Conservation (phyloP, 2,888 invertebrate species). For the Elmis aenea region DNA sequence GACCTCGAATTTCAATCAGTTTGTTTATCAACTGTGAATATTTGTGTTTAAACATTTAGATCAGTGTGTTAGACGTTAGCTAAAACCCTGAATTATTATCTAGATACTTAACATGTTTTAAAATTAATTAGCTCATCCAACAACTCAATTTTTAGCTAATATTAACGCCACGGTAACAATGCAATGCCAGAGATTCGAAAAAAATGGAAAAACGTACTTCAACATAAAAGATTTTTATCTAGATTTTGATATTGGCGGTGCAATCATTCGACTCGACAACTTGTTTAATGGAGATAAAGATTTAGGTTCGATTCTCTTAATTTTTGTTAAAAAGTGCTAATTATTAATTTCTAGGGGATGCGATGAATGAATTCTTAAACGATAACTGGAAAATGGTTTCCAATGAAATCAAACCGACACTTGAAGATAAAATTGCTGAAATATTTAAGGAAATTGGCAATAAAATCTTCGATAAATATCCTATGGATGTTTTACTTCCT, state of each 20-base stretch:
- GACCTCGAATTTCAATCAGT: too few species aligned
- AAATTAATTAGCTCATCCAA: too few species aligned
- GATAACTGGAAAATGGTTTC: conserved; percentile 71
- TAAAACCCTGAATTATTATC: too few species aligned
- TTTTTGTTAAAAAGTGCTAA: conserved; percentile 6
- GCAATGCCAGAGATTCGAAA: conserved; percentile 53
- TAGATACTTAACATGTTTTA: too few species aligned
- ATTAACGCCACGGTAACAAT: conserved; percentile 61
- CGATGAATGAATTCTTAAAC: conserved; percentile 72
- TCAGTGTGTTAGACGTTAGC: too few species aligned
- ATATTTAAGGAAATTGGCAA: conserved; percentile 56
- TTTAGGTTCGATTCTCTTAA: conserved; percentile 47
- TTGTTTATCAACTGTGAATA: too few species aligned
- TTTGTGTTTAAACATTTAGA: too few species aligned
- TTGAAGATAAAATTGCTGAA: conserved; percentile 59
- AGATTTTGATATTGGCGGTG: conserved; percentile 62
- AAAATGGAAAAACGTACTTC: conserved; percentile 52
- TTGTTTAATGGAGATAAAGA: conserved; percentile 68
- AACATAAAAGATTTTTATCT: conserved; percentile 61
- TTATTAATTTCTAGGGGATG: conserved; percentile 50
- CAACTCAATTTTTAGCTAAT: conserved; percentile 56
- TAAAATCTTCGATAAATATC: conserved; percentile 56
- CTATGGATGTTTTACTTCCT: conserved; percentile 53
- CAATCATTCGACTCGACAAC: conserved; percentile 62
- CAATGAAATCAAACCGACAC: conserved; percentile 63